Conservation (phyloP, 2,888 invertebrate species). For the Smittia sp. region DNA sequence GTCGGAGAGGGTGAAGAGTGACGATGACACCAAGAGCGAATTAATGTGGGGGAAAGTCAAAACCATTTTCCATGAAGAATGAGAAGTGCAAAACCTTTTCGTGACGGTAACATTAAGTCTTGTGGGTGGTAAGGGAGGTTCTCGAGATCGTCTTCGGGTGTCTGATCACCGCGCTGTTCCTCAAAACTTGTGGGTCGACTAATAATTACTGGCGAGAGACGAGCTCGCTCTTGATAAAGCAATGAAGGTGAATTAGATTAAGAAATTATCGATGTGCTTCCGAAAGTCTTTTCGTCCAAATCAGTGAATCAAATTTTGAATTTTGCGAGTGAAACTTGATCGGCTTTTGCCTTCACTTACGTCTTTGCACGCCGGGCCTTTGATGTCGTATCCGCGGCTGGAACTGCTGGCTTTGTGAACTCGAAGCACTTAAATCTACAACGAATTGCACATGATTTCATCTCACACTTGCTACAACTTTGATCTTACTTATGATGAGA, state of each 20-base stretch:
- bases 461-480: neutral
- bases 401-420: neutral
- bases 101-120: neutral
- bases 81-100: neutral
- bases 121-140: neutral
- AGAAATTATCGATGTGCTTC: too few relatives aligned
- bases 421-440: slow-evolving; percentile 9
- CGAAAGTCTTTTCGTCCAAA: too few relatives aligned
- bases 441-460: neutral
- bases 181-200: neutral
- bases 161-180: slow-evolving; percentile 26
- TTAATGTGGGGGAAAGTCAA: neutral
- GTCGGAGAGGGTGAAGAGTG: neutral
- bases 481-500: neutral
- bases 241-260: too few relatives aligned
- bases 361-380: slow-evolving; percentile 27
- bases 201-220: neutral
- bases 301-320: neutral
- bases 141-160: neutral
- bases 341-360: slow-evolving; percentile 4
- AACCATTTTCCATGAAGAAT: slow-evolving; percentile 12
- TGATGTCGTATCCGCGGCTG: slow-evolving; percentile 22
- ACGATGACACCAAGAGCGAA: neutral
- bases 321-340: neutral
- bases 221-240: neutral